Percentiles rank a stretch among this genome's conserved stretches.
Evolutionary conservation across 30 jellyfish, hydroid and myxozoan genomes (phyloP).

Genomic region (Aurelia aurita complex sp. Pacific): DNA sequence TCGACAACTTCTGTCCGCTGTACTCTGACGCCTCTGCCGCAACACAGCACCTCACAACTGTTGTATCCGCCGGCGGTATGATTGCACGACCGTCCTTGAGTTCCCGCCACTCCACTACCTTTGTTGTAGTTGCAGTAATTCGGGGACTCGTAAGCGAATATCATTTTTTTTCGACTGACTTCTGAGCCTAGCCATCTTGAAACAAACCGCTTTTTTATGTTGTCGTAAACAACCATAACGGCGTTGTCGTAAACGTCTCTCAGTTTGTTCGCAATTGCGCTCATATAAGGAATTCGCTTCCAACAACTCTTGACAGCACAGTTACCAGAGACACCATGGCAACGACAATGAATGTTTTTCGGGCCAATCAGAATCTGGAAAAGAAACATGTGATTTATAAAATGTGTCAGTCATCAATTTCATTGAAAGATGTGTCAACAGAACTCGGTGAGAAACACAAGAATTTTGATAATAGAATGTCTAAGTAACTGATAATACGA

Average conservation of each 20-base stretch:
- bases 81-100: conserved; percentile 81
- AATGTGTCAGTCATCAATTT: neutral
- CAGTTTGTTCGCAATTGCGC: conserved; percentile 32
- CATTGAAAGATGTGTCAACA: too few relatives aligned
- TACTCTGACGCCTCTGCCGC: conserved; percentile 78
- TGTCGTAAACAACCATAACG: conserved; percentile 63
- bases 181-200: conserved; percentile 65
- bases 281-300: conserved; percentile 70
- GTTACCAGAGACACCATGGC: conserved; percentile 89
- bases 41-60: conserved; percentile 80
- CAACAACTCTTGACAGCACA: conserved; percentile 83
- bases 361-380: conserved; percentile 55
- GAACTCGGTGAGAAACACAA: too few relatives aligned
- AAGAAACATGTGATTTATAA: neutral
- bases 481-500: too few relatives aligned
- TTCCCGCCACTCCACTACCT: conserved; percentile 63
- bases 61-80: conserved; percentile 52
- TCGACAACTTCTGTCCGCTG: conserved; percentile 63
- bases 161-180: conserved; percentile 26
- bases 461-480: too few relatives aligned
- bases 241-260: conserved; percentile 67
- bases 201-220: conserved; percentile 22
- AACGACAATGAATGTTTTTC: conserved; percentile 70
- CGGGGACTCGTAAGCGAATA: conserved; percentile 78
- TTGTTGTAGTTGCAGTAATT: conserved; percentile 65